Evolutionary conservation across 2,113 vertebrate species (phyloP).

Genomic region (Motacilla alba): DNA sequence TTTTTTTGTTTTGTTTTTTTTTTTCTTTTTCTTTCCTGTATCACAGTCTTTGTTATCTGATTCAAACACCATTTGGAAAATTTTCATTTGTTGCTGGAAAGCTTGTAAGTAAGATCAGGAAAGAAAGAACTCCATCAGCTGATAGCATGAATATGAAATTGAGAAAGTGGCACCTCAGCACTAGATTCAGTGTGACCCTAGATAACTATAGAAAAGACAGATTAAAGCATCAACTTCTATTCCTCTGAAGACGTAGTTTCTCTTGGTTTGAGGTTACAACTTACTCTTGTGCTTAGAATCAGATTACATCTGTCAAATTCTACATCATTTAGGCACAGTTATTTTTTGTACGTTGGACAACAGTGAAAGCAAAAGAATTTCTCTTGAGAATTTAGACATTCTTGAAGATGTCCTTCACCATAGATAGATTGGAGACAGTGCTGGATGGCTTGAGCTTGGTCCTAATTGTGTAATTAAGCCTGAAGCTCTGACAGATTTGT

Average conservation of each 20-base stretch:
- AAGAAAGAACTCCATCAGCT: not conserved
- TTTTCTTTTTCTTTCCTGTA: not conserved
- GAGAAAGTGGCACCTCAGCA: not conserved
- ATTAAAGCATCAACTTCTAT: not conserved
- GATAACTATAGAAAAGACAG: not conserved
- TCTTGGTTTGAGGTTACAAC: not conserved
- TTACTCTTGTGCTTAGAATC: not conserved
- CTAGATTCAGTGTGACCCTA: not conserved
- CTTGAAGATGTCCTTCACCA: not conserved
- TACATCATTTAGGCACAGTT: not conserved
- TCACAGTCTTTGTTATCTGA: not conserved
- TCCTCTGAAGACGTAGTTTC: not conserved
- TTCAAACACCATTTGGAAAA: not conserved
- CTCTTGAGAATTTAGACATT: not conserved
- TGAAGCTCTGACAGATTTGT: not conserved
- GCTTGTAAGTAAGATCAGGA: not conserved
- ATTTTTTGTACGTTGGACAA: not conserved
- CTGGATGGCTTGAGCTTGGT: not conserved
- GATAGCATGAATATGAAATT: not conserved
- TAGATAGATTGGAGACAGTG: not conserved
- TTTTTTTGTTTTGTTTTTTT: not conserved
- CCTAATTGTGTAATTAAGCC: not conserved
- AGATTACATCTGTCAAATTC: not conserved
- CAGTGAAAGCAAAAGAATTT: not conserved
- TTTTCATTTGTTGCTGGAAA: not conserved